These are phyloP conservation scores for Bettongia penicillata DNA, from an alignment of 2,113 vertebrate genomes.

Conservation along the genomic window DNA sequence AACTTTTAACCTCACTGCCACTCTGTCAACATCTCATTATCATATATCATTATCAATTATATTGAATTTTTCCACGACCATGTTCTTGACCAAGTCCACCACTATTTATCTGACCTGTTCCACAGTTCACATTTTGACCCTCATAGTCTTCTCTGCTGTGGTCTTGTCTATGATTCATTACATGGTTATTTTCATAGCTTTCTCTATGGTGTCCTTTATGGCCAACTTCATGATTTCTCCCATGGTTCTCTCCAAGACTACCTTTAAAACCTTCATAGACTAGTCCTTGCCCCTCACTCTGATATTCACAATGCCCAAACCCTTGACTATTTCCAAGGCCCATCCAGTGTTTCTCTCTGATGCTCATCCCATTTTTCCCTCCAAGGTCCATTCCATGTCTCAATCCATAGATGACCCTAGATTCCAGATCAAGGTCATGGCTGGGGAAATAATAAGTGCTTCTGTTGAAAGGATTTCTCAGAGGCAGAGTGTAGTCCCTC, in stretches of 20 bases:
- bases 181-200: background rate
- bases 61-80: background rate
- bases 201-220: background rate
- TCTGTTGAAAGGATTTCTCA: conserved; percentile 10
- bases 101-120: background rate
- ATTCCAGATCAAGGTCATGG: background rate
- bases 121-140: background rate
- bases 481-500: background rate
- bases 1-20: background rate
- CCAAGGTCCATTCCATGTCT: background rate
- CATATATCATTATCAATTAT: no score
- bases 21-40: background rate
- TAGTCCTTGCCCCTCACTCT: background rate
- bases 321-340: background rate
- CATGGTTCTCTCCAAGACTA: background rate
- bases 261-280: background rate
- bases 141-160: background rate
- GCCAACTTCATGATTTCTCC: background rate
- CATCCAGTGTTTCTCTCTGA: background rate
- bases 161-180: background rate
- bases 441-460: background rate
- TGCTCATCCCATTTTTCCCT: background rate
- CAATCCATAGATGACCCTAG: background rate
- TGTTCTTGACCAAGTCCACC: background rate
- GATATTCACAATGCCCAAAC: background rate